These are phyloP conservation scores for Brachionus paranguensis DNA, from an alignment of 1,140 invertebrate genomes.

Conservation along the genomic window DNA sequence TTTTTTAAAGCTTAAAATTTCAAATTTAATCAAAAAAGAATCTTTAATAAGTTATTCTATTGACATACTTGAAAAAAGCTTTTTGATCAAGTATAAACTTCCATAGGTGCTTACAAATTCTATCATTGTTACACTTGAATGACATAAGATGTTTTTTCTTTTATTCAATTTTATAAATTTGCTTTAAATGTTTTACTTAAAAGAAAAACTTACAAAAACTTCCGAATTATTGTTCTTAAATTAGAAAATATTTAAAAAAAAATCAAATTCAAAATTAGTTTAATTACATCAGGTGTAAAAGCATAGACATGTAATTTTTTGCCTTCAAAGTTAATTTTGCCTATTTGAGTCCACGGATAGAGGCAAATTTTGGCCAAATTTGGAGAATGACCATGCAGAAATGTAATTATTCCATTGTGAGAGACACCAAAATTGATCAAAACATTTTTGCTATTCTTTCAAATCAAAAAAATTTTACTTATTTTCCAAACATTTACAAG, in stretches of 20 bases:
- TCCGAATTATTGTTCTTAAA: slow-evolving; percentile 4
- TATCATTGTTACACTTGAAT: slow-evolving; percentile 25
- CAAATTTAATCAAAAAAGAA: neutral
- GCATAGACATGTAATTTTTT: slow-evolving; percentile 5
- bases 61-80: slow-evolving; percentile 29
- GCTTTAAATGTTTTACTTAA: neutral
- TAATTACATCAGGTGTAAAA: slow-evolving; percentile 13
- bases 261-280: neutral
- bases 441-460: slow-evolving; percentile 29
- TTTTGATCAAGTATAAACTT: slow-evolving; percentile 35
- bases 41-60: neutral
- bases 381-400: slow-evolving; percentile 6
- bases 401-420: slow-evolving; percentile 36
- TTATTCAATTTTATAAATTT: neutral
- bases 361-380: slow-evolving; percentile 20
- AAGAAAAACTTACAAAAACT: neutral
- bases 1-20: slow-evolving; percentile 24
- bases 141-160: slow-evolving; percentile 24
- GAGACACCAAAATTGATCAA: slow-evolving; percentile 31
- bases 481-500: neutral
- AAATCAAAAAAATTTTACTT: neutral
- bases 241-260: neutral
- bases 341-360: slow-evolving; percentile 37
- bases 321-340: slow-evolving; percentile 24
- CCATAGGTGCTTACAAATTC: slow-evolving; percentile 38